phyloP scores from a whole-genome alignment of 1,140 invertebrate genomes.

The Paraescarpia echinospica region DNA sequence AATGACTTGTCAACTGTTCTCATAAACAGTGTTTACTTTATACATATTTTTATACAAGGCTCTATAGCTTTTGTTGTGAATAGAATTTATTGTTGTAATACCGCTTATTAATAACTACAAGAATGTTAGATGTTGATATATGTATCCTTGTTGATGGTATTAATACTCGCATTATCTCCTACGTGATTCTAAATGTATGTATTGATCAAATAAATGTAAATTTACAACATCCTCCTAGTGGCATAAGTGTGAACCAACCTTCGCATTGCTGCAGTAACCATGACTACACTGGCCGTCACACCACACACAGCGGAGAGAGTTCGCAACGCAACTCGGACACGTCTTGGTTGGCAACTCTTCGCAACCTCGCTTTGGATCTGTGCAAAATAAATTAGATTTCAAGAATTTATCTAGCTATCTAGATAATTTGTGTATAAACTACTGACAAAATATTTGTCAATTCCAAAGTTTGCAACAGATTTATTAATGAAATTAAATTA shows the following conservation, averaged over 20 bases:
- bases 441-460: too few relatives aligned
- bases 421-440: not conserved
- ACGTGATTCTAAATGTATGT: too few relatives aligned
- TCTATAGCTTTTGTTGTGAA: too few relatives aligned
- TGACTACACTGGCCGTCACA: conserved; percentile 63
- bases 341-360: conserved; percentile 55
- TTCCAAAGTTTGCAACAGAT: too few relatives aligned
- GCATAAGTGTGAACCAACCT: not conserved
- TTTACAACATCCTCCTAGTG: not conserved
- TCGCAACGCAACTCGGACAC: conserved; percentile 76
- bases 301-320: conserved; percentile 77
- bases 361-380: conserved; percentile 57
- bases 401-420: not conserved
- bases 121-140: too few relatives aligned
- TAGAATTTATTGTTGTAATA: too few relatives aligned
- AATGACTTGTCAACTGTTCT: not conserved
- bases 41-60: too few relatives aligned
- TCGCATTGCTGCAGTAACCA: not conserved
- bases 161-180: too few relatives aligned
- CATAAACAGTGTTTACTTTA: not conserved
- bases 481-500: too few relatives aligned
- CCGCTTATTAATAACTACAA: too few relatives aligned
- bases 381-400: not conserved
- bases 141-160: too few relatives aligned
- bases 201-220: too few relatives aligned